These are phyloP conservation scores for Anthoptus insignis DNA, from an alignment of 2,888 invertebrate species.

Conservation along the genomic window DNA sequence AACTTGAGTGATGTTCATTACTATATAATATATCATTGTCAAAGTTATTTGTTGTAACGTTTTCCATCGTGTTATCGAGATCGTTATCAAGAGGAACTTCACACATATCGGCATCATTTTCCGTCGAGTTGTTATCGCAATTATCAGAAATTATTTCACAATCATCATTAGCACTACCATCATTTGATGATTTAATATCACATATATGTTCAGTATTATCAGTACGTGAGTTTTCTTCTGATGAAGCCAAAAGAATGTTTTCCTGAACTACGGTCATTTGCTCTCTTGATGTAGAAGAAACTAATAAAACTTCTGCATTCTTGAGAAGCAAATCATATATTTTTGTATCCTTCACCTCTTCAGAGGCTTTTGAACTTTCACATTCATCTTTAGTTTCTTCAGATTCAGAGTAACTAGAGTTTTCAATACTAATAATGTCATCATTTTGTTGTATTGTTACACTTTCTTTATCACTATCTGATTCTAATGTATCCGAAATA, in stretches of 20 bases:
- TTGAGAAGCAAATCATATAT: slow-evolving; percentile 40
- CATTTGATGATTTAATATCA: slow-evolving; percentile 28
- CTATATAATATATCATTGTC: background rate
- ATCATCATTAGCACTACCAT: slow-evolving; percentile 41
- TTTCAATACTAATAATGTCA: slow-evolving; percentile 75
- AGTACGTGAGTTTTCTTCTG: slow-evolving; percentile 53
- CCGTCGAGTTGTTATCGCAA: background rate
- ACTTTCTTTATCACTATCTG: slow-evolving; percentile 57
- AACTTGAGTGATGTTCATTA: background rate
- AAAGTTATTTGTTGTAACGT: background rate
- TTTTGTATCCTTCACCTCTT: slow-evolving; percentile 20
- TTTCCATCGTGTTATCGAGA: background rate
- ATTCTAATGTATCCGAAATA: slow-evolving; percentile 69
- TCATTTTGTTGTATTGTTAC: slow-evolving; percentile 55
- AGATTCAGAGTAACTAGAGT: slow-evolving; percentile 77
- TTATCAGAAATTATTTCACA: slow-evolving; percentile 21
- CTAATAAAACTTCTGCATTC: slow-evolving; percentile 51
- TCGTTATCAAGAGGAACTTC: background rate
- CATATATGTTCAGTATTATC: background rate
- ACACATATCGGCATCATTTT: background rate
- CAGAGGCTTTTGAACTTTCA: background rate
- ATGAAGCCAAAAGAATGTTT: slow-evolving; percentile 67
- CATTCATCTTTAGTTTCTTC: slow-evolving; percentile 56
- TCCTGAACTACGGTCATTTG: slow-evolving; percentile 53
- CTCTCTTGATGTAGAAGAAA: slow-evolving; percentile 32